Evolutionary conservation across 2,113 vertebrate genomes (phyloP), one percentile per base, ranked within the genome.

Genomic region (Anarrhichthys ocellatus): DNA sequence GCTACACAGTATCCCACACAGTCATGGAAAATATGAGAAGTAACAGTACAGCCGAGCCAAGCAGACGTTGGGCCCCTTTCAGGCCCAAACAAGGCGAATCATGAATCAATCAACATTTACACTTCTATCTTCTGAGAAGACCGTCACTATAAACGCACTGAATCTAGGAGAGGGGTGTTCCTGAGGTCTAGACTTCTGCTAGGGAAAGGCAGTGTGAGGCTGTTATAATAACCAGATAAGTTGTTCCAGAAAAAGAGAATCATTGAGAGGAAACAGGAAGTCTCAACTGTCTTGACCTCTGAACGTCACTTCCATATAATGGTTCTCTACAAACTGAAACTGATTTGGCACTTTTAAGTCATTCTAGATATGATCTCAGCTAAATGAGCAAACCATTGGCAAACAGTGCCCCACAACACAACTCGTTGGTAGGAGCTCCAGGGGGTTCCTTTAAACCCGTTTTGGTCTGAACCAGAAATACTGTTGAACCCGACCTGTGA

Each of bases 21-120:
- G 84, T 91, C 83, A 90, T 91, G 90, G 92, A 93, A 94, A 93
- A 91, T 92, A 90, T 91, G 91, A 93, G 91, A 76, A 93, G 88
- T 79, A 85, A 72, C 44, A 84, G 66, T 11, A 76, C 63, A 83
- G 83, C 78, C 38, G 63, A 79, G 88, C 92, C 90, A 89, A 91
- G 88, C 70, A 6, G 34, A 80, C 69, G 3, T 32, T 77, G 54
- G 82, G 87, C 86, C 88, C 71, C 75, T 88, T 73, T 87, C 63
- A 83, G 83, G 78, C 71, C 88, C 89, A 90, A 93, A 91, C 88
- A 91, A 90, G 88, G 87, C 62, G 0, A 92, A 81, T 73, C 69
- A 27, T 79, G 86, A 86, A 88, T 88, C 84, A 75, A 89, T 91
- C 81, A 81, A 82, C 80, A 54, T 87, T 72, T 78, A 59, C 78